Evolutionary conservation across 2,888 invertebrate species (phyloP).

Genomic region (Bellardia pandia): DNA sequence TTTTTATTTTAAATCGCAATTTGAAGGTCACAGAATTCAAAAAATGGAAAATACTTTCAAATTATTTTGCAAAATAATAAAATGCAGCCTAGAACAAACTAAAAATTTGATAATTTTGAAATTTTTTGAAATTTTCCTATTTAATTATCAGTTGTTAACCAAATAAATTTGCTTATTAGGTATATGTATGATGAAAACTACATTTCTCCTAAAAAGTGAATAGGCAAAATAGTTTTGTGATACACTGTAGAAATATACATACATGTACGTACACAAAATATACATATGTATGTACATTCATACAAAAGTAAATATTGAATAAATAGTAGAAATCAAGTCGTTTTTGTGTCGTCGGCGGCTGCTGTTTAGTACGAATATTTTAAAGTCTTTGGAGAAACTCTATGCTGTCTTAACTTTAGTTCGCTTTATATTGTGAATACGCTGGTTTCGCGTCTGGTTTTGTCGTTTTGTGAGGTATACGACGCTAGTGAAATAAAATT

Average conservation of each 20-base stretch:
- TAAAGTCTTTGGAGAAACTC: constrained; percentile 55
- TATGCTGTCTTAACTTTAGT: constrained; percentile 47
- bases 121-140: too few relatives aligned
- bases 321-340: not conserved
- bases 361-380: constrained; percentile 41
- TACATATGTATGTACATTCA: not conserved
- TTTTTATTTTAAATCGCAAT: too few relatives aligned
- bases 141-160: too few relatives aligned
- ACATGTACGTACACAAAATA: not conserved
- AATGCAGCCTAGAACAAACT: too few relatives aligned
- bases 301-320: not conserved
- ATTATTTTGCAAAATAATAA: too few relatives aligned
- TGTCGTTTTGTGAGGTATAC: constrained; percentile 8
- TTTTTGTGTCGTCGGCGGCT: constrained; percentile 21
- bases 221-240: too few relatives aligned
- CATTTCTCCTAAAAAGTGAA: too few relatives aligned
- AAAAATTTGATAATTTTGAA: too few relatives aligned
- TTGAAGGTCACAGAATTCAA: too few relatives aligned
- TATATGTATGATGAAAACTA: too few relatives aligned
- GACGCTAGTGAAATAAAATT: constrained; percentile 5
- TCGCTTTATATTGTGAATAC: constrained; percentile 41
- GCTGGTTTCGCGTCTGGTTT: constrained; percentile 8
- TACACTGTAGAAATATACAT: not conserved
- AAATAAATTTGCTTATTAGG: too few relatives aligned
- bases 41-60: too few relatives aligned